Evolutionary conservation across 2,797 vertebrate genomes (phyloP).

Genomic region (Crocidura indochinensis): DNA sequence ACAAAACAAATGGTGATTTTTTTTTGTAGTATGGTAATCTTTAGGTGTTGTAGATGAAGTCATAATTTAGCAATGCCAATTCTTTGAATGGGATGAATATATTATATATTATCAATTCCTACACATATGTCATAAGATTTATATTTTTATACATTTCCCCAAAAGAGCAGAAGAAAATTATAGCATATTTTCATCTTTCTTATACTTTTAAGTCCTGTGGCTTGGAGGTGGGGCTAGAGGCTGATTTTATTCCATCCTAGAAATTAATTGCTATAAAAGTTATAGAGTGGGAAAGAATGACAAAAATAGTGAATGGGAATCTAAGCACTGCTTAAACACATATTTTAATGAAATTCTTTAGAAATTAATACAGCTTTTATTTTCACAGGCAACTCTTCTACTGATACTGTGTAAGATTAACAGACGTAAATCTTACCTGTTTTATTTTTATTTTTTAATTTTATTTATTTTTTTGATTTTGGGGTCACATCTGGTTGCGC

Average conservation of each 20-base stretch:
- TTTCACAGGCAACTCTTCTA: neutral
- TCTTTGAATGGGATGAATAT: neutral
- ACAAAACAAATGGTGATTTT: neutral
- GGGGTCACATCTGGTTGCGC: no score
- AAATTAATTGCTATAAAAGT: neutral
- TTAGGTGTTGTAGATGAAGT: neutral
- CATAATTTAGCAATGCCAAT: neutral
- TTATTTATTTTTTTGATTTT: no score
- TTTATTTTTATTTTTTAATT: no score
- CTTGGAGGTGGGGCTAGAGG: neutral
- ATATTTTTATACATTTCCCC: constrained; percentile 1
- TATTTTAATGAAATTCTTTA: neutral
- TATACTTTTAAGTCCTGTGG: neutral
- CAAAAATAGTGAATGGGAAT: neutral
- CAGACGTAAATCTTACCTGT: neutral
- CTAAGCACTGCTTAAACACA: neutral
- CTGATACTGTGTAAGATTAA: neutral
- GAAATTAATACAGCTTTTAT: neutral
- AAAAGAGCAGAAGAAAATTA: neutral
- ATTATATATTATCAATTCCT: neutral
- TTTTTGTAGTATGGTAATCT: neutral
- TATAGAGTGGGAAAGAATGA: neutral
- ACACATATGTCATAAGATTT: neutral
- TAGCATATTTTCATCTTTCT: neutral
- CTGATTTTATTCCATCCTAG: neutral